Evolutionary conservation across 2,797 vertebrate species (phyloP).

Genomic region (Ambastaia sidthimunki): DNA sequence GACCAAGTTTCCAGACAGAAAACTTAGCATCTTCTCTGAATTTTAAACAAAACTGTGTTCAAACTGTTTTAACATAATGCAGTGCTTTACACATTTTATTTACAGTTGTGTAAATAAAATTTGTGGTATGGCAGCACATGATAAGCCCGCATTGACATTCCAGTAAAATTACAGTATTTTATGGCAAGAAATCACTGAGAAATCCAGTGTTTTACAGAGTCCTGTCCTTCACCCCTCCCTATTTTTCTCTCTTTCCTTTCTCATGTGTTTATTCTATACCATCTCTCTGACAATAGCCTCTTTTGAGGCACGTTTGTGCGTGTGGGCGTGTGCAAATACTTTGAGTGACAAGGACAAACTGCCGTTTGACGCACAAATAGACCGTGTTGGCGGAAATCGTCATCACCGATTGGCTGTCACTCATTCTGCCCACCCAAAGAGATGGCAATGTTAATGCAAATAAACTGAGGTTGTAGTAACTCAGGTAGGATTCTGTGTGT

Average conservation of each 20-base stretch:
- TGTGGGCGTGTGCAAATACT: conserved; percentile 44
- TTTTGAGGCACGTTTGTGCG: conserved; percentile 1
- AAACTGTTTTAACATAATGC: too few relatives aligned
- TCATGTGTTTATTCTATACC: neutral
- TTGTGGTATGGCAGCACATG: too few relatives aligned
- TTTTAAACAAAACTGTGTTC: too few relatives aligned
- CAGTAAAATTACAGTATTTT: neutral
- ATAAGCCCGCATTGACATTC: neutral
- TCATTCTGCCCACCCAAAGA: neutral
- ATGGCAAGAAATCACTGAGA: neutral
- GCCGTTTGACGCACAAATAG: conserved; percentile 22
- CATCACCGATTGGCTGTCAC: neutral
- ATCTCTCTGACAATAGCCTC: conserved; percentile 20
- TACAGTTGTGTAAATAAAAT: too few relatives aligned
- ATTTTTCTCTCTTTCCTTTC: neutral
- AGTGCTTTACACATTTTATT: too few relatives aligned
- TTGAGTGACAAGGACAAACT: conserved; percentile 18
- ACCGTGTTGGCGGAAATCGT: conserved; percentile 13
- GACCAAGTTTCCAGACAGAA: too few relatives aligned
- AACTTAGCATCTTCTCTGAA: too few relatives aligned
- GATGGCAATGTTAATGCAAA: neutral
- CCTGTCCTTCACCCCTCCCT: neutral
- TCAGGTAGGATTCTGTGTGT: neutral
- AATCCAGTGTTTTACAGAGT: neutral
- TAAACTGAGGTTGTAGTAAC: neutral